A percentile compares a stretch with the other conserved stretches of the same genome.
Evolutionary conservation across 2,888 invertebrate genomes (phyloP).

Genomic region (Nomada fucata): DNA sequence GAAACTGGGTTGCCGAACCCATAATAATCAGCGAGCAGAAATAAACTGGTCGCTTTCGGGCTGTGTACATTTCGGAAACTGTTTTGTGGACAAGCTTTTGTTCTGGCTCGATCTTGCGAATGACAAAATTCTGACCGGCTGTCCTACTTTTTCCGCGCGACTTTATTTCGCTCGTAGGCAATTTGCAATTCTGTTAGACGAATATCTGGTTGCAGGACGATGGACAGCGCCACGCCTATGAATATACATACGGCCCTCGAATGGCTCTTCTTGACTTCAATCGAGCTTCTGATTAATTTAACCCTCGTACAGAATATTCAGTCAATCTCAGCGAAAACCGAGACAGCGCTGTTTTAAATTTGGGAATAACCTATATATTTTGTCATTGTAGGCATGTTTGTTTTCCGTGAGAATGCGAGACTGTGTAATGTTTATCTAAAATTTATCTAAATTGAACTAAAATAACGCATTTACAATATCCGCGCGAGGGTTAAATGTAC

Average conservation of each 20-base stretch:
- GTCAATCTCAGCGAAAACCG: no score
- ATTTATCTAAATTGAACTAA: no score
- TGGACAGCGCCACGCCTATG: background rate
- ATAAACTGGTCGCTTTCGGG: conserved; percentile 38
- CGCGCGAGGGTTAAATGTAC: no score
- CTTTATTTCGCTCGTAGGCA: background rate
- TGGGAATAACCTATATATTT: no score
- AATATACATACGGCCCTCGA: conserved; percentile 10
- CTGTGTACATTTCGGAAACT: conserved; percentile 13
- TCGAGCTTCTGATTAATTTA: background rate
- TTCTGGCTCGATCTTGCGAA: background rate
- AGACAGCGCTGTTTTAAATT: no score
- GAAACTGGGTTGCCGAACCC: conserved; percentile 48
- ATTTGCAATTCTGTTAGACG: conserved; percentile 48
- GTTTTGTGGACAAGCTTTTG: background rate
- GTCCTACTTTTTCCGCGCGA: background rate
- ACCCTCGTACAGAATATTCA: no score
- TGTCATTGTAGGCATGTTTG: no score
- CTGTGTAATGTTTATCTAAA: no score
- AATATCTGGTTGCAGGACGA: background rate
- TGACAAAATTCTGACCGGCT: background rate
- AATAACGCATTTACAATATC: no score
- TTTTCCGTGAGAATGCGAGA: no score
- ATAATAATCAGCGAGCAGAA: conserved; percentile 18
- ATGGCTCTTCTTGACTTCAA: background rate